These are phyloP conservation scores for Dolichomitus sp. DNA, from an alignment of 2,888 invertebrate species.

Conservation along the genomic window DNA sequence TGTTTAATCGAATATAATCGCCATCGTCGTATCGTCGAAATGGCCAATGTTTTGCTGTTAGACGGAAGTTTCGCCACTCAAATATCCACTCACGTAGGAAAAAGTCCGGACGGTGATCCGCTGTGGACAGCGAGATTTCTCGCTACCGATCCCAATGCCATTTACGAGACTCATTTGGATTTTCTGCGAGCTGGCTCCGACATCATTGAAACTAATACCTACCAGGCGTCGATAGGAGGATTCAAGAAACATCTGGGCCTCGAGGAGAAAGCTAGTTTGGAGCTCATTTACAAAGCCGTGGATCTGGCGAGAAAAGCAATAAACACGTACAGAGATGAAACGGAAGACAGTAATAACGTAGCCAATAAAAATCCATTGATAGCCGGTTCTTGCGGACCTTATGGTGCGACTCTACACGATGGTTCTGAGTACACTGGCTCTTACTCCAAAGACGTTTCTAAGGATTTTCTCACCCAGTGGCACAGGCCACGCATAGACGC, in stretches of 20 bases:
- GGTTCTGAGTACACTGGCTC: conserved; percentile 97
- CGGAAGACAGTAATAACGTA: conserved; percentile 60
- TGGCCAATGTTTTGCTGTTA: conserved; percentile 82
- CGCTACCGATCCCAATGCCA: conserved; percentile 92
- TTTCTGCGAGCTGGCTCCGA: conserved; percentile 95
- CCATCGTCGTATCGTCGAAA: background rate
- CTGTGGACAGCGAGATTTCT: conserved; percentile 96
- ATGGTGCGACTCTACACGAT: conserved; percentile 96
- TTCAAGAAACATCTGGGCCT: conserved; percentile 92
- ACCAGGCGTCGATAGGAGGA: conserved; percentile 86
- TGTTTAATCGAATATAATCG: background rate
- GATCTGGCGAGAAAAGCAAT: conserved; percentile 91
- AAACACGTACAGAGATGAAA: conserved; percentile 74
- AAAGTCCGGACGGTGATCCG: conserved; percentile 94
- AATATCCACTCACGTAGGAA: conserved; percentile 91
- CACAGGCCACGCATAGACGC: conserved; percentile 94
- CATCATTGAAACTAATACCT: conserved; percentile 88
- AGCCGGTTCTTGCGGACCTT: conserved; percentile 97
- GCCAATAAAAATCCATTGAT: conserved; percentile 88
- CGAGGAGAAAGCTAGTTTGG: conserved; percentile 89
- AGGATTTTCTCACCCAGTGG: conserved; percentile 91
- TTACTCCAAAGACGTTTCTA: conserved; percentile 90
- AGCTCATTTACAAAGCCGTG: conserved; percentile 92
- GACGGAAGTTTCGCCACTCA: conserved; percentile 95
- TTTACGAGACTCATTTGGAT: conserved; percentile 93